Conservation (phyloP, 2,113 vertebrate genomes). For the Serilophus lunatus region DNA sequence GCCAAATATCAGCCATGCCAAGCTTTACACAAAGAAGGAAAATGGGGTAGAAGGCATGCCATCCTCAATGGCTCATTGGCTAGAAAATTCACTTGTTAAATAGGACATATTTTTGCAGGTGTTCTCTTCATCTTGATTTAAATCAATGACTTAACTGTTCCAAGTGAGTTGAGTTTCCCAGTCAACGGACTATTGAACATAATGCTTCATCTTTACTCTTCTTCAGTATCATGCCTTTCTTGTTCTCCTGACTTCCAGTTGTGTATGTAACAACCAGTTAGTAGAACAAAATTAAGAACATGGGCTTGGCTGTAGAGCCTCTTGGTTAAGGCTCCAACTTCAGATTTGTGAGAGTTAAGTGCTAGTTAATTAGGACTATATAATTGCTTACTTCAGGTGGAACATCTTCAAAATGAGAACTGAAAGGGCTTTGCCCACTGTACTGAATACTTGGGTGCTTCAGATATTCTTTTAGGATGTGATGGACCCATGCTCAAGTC, state of each 20-base stretch:
- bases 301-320: not conserved
- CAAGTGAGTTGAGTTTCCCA: slow-evolving; percentile 22
- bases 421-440: slow-evolving; percentile 44
- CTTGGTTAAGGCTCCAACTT: not conserved
- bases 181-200: slow-evolving; percentile 17
- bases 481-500: not conserved
- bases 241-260: not conserved
- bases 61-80: slow-evolving; percentile 18
- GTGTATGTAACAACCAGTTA: not conserved
- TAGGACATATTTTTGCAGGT: slow-evolving; percentile 18
- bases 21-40: not conserved
- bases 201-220: not conserved
- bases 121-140: not conserved
- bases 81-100: slow-evolving; percentile 47
- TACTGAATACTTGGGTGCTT: slow-evolving; percentile 23
- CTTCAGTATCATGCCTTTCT: not conserved
- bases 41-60: not conserved
- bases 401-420: slow-evolving; percentile 56
- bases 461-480: not conserved
- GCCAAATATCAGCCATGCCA: not conserved
- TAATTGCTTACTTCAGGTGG: slow-evolving; percentile 23
- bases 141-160: slow-evolving; percentile 27
- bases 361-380: slow-evolving; percentile 2
- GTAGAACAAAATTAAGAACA: slow-evolving; percentile 5
- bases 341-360: not conserved